Conservation (phyloP, 64 coral and sea anemone species). For the Dendrophyllia cribrosa region DNA sequence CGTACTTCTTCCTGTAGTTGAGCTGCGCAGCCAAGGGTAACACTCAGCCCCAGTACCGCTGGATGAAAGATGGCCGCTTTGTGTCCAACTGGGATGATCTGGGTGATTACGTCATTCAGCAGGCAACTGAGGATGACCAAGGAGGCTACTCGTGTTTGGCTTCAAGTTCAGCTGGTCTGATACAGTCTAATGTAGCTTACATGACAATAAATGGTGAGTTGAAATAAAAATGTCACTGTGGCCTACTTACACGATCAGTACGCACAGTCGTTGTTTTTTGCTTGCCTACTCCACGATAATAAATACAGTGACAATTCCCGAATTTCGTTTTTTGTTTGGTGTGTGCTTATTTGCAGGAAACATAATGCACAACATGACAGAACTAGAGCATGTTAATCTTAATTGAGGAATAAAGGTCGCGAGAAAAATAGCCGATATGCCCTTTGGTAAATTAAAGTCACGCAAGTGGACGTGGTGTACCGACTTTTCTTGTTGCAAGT, state of each 20-base stretch:
- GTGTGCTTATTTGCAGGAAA: no score
- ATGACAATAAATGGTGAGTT: conserved; percentile 76
- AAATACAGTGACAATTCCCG: no score
- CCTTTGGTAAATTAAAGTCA: no score
- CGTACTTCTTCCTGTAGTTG: conserved; percentile 38
- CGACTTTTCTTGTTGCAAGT: no score
- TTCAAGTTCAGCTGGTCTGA: conserved; percentile 64
- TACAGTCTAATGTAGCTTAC: conserved; percentile 67
- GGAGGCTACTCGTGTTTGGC: conserved; percentile 82
- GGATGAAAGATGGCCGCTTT: conserved; percentile 76
- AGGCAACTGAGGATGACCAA: conserved; percentile 60
- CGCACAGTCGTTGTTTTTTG: neutral
- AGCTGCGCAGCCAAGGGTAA: conserved; percentile 68
- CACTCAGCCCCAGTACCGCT: conserved; percentile 71
- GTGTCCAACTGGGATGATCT: conserved; percentile 55
- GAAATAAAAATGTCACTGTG: no score
- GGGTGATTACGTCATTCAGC: conserved; percentile 67
- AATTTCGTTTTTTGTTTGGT: no score
- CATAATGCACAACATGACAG: no score
- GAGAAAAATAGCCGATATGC: no score
- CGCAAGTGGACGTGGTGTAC: no score
- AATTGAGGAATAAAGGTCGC: no score
- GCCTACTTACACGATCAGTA: neutral
- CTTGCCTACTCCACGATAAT: no score
- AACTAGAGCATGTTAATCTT: no score